Percentiles rank a stretch among this genome's conserved stretches.
phyloP scores from a whole-genome alignment of 2,113 vertebrate species.

The Anas platyrhynchos region DNA sequence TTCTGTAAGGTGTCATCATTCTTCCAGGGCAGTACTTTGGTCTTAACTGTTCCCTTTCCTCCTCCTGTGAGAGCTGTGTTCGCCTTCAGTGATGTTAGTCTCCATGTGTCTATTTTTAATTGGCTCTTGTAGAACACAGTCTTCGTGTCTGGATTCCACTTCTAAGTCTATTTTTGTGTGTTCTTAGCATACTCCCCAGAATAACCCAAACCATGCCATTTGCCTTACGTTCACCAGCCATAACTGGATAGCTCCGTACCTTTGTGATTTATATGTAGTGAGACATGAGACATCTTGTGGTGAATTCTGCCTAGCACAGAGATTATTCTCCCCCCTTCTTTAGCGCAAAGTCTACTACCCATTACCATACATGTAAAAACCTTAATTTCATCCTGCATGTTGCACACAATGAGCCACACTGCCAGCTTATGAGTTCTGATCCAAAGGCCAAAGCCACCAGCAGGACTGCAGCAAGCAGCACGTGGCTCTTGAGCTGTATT shows the following conservation, averaged over 20 bases:
- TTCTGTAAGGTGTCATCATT: background rate
- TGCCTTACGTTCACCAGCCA: background rate
- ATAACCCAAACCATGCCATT: background rate
- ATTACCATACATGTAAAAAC: background rate
- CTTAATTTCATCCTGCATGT: background rate
- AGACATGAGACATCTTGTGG: conserved; percentile 69
- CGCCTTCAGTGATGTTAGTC: background rate
- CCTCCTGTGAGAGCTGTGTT: background rate
- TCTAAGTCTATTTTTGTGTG: conserved; percentile 35
- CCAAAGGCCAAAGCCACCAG: background rate
- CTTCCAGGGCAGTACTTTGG: background rate
- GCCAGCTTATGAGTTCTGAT: background rate
- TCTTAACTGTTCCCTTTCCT: background rate
- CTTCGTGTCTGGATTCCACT: background rate
- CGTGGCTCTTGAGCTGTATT: background rate
- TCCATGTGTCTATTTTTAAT: background rate
- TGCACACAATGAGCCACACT: background rate
- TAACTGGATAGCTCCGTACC: background rate
- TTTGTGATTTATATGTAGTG: background rate
- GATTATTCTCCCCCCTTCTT: background rate
- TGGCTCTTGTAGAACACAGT: background rate
- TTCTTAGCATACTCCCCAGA: conserved; percentile 24
- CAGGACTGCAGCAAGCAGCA: background rate
- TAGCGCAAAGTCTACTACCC: background rate
- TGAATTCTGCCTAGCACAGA: conserved; percentile 5